phyloP scores from a whole-genome alignment of 2,113 vertebrate species.

The Circaetus gallicus region DNA sequence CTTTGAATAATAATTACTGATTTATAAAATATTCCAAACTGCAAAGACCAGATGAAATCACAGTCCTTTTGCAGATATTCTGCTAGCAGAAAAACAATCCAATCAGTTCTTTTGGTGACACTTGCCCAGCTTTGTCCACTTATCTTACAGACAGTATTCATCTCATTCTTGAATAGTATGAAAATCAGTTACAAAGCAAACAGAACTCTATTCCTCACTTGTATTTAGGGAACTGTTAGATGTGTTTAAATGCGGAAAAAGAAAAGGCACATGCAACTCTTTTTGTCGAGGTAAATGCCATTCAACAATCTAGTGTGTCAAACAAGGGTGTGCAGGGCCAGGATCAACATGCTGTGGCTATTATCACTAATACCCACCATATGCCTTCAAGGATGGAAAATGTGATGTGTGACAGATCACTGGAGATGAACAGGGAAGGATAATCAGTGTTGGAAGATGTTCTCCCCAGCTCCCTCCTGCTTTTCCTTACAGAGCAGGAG shows the following conservation, averaged over 20 bases:
- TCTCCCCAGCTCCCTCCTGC: neutral
- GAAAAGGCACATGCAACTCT: neutral
- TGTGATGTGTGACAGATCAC: neutral
- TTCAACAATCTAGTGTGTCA: neutral
- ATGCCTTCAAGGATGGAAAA: constrained; percentile 28
- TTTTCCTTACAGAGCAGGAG: neutral
- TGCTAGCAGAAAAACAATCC: neutral
- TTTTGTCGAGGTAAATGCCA: constrained; percentile 32
- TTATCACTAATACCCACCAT: constrained; percentile 26
- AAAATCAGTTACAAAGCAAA: neutral
- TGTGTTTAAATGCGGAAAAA: neutral
- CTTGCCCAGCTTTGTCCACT: neutral
- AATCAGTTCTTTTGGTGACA: neutral
- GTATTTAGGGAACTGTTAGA: neutral
- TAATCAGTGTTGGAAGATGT: neutral
- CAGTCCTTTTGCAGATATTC: neutral
- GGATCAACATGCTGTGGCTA: constrained; percentile 4
- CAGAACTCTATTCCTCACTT: neutral
- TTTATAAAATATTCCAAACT: neutral
- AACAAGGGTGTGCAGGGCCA: neutral
- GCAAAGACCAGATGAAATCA: neutral
- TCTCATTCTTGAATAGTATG: neutral
- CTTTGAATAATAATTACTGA: neutral
- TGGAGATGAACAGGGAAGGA: neutral
- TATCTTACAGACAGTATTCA: neutral